A percentile compares a stretch with the other conserved stretches of the same genome.
Conservation (phyloP, 2,113 vertebrate species). For the Manacus vitellinus region DNA sequence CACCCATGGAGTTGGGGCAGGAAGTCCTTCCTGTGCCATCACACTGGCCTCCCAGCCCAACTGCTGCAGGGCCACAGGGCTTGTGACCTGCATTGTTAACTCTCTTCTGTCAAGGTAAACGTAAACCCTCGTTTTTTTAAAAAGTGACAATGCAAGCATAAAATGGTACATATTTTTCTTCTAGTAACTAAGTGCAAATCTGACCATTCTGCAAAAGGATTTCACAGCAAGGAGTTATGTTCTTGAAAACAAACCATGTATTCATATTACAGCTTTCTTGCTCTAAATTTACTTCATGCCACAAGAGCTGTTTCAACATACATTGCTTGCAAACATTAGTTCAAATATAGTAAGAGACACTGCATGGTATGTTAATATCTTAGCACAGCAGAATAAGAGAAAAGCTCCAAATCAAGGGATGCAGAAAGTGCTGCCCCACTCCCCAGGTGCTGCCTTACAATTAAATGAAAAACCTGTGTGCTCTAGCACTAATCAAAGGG, state of each 20-base stretch:
- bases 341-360: not conserved
- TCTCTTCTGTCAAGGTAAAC: not conserved
- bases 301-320: not conserved
- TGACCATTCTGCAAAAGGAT: not conserved
- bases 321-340: not conserved
- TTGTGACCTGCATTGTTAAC: fast-evolving
- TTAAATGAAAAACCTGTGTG: not conserved
- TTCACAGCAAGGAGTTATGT: not conserved
- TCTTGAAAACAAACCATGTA: not conserved
- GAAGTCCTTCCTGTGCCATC: not conserved
- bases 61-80: not conserved
- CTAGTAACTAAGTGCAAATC: not conserved
- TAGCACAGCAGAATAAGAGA: not conserved
- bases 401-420: not conserved
- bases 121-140: fast-evolving
- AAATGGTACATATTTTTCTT: not conserved
- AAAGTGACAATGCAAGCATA: fast-evolving
- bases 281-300: not conserved
- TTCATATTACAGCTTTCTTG: not conserved
- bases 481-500: not conserved
- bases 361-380: not conserved
- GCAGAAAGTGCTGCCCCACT: not conserved
- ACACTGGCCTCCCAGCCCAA: not conserved
- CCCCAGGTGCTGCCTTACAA: not conserved
- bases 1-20: not conserved